Evolutionary conservation across 1,140 invertebrate species (phyloP), one percentile per base, ranked within the genome.

Genomic region (Trypoxylus dichotomus): DNA sequence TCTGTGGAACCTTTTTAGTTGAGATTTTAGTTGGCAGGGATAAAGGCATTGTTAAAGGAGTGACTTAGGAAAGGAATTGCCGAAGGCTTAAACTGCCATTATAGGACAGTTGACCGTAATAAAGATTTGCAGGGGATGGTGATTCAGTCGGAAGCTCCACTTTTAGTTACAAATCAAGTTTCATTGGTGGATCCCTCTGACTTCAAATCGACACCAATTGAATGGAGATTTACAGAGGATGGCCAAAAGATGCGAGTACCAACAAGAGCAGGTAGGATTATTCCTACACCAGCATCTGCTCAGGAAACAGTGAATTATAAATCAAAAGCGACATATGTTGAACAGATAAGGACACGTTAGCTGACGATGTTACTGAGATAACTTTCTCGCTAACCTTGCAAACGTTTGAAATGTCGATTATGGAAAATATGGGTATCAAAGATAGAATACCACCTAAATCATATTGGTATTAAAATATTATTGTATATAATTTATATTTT

Each of bases 321-420:
- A 87, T 90, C 88, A 10, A 92, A 91, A 80, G 83, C 82, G 3
- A 84, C 92, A 8, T 98, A 98, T 83, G 86, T 89, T 73, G 92
- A 95, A 84, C 92, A 89, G 82, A 85, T 89, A 93, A 97, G 86
- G 97, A 99, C 85, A 98, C 97, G 1, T 79, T 74, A 15, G 90
- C 90, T 72, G 88, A 89, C 71, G 90, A 90, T 68, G 89, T 94
- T 13, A 86, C 87, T 78, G 89, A 93, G 87, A 88, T 94, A 25
- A 95, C 95, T 1, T 98, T 95, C 86, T 81, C 93, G 84, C 95
- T 97, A 7, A 89, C 88, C 79, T 85, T 98, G 43, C 90, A 90
- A 80, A 98, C 97, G 21, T 98, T 99, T 87, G 97, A 98, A 90
- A 96, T 98, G 94, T 96, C 98, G 81, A 93, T 99, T n/a, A 96